These are phyloP conservation scores for Catocala sponsa DNA, from an alignment of 2,888 invertebrate species.

Conservation along the genomic window DNA sequence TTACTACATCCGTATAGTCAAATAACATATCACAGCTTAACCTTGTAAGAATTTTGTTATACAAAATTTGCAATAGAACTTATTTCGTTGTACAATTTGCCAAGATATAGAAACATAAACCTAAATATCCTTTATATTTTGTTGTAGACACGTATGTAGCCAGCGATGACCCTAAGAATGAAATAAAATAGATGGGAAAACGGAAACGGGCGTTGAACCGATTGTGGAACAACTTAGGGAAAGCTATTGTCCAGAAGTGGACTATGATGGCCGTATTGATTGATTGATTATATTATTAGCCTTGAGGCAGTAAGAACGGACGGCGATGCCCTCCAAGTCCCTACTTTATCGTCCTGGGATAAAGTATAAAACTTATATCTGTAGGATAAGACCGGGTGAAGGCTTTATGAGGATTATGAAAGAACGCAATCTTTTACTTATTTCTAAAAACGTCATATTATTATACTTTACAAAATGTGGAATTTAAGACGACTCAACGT, in stretches of 20 bases:
- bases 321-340: slow-evolving; percentile 9
- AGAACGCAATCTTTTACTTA: background rate
- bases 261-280: slow-evolving; percentile 24
- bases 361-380: slow-evolving; percentile 9
- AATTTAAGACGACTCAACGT: too few relatives aligned
- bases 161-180: slow-evolving; percentile 4
- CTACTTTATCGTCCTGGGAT: slow-evolving; percentile 11
- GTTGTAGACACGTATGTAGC: slow-evolving; percentile 8
- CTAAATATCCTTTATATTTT: too few relatives aligned
- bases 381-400: slow-evolving; percentile 3
- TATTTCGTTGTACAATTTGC: too few relatives aligned
- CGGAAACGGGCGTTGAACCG: slow-evolving; percentile 19
- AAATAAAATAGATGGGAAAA: slow-evolving; percentile 21
- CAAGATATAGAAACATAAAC: too few relatives aligned
- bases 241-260: slow-evolving; percentile 26
- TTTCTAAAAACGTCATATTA: background rate
- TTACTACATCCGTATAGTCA: too few relatives aligned
- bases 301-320: slow-evolving; percentile 20
- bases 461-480: background rate
- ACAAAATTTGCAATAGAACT: too few relatives aligned
- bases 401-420: background rate
- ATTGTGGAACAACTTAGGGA: slow-evolving; percentile 20
- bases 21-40: too few relatives aligned
- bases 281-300: slow-evolving; percentile 32
- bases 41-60: too few relatives aligned